Conservation (phyloP, 2,113 vertebrate genomes). For the Agapornis roseicollis region DNA sequence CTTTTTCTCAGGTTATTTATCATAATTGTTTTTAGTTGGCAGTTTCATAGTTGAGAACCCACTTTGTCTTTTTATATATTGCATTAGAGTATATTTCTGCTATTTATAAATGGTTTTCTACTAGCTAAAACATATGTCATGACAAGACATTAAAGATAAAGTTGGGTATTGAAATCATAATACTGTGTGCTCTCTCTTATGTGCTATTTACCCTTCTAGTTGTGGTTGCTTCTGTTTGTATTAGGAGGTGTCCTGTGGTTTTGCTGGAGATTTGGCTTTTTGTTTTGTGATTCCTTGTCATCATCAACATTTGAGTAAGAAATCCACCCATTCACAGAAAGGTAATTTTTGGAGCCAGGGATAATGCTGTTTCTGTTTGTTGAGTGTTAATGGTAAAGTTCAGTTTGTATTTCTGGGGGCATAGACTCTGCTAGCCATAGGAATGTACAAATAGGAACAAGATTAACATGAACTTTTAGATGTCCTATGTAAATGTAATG, state of each 20-base stretch:
- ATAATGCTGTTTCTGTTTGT: neutral
- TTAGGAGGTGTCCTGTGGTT: neutral
- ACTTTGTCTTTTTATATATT: neutral
- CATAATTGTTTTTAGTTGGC: neutral
- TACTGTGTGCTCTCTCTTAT: neutral
- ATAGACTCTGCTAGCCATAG: neutral
- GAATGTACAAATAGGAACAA: neutral
- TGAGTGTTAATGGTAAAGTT: neutral
- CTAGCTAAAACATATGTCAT: neutral
- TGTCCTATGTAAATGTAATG: neutral
- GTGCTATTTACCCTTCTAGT: neutral
- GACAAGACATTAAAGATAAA: neutral
- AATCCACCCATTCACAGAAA: neutral
- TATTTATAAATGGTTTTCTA: neutral
- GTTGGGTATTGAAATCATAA: neutral
- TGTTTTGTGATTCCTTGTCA: neutral
- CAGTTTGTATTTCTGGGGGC: neutral
- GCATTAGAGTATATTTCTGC: neutral
- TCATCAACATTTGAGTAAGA: neutral
- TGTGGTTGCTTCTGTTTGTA: neutral
- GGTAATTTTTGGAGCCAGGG: neutral
- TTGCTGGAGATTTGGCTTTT: neutral
- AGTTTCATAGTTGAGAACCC: neutral
- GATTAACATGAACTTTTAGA: neutral
- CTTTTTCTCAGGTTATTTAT: slow-evolving; percentile 29